Evolutionary conservation across 2,797 vertebrate species (phyloP), one percentile per base, ranked within the genome.

Genomic region (Gymnothorax reevesii): DNA sequence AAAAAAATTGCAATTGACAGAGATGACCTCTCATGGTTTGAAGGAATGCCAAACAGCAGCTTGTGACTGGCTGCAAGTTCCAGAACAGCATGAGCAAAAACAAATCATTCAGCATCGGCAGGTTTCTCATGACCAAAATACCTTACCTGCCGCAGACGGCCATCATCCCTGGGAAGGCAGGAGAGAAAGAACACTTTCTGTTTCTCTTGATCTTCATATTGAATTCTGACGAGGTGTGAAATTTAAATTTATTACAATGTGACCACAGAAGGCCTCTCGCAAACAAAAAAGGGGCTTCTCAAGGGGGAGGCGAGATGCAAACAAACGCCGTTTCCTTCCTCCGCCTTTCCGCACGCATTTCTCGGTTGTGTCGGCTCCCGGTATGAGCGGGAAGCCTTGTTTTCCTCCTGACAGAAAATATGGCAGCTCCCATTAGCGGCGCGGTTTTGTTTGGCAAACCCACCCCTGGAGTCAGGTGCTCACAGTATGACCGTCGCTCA

Each of bases 171-270:
- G 86, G n/a, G 33, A 71, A 55, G 3, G 10, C 49, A 73, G 52
- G 7, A 0, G 2, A 8, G 4, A 60, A 64, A n/a, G 3, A 13
- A 7, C 59, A 49, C 59, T 87, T 87, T 54, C 25, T 17, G 7
- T 10, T 57, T 52, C 42, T 66, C 60, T 83, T 87, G 33, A 87
- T 83, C 80, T 87, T 87, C 86, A 87, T 87, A 49, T 13, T 83
- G 20, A 82, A 12, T 7, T 22, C 17, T 54, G 27, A 55, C 12
- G 25, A 49, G 33, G 20, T 49, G 7, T 17, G 33, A 52, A 64
- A 33, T 4, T 20, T 0, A 7, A 4, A 20, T 5, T 10, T 66
- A 17, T 7, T 9, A 59, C 59, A 22, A 20, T 20, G 59, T 52
- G 60, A 84, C 83, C 49, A 13, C 25, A 69, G 27, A n/a, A 25